A percentile compares a stretch with the other conserved stretches of the same genome.
These are phyloP conservation scores for Parapsyche elsis DNA, from an alignment of 1,140 invertebrate genomes.

Conservation along the genomic window DNA sequence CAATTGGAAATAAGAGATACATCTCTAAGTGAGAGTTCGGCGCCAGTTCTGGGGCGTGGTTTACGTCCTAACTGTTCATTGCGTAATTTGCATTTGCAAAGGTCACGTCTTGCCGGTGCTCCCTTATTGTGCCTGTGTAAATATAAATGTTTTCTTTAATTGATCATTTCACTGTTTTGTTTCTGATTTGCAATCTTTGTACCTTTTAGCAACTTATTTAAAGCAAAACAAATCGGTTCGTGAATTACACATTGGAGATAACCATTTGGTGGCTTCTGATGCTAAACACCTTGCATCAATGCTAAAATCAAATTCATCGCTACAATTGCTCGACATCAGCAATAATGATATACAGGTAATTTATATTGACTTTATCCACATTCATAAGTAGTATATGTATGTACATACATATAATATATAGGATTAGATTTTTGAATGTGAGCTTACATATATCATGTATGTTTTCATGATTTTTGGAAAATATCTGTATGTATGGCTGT, in stretches of 20 bases:
- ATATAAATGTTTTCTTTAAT: not conserved
- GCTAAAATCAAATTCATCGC: slow-evolving; percentile 74
- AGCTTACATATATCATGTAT: too few species aligned
- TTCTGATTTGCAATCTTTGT: not conserved
- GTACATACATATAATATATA: too few species aligned
- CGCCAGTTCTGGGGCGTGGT: slow-evolving; percentile 76
- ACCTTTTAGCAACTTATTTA: slow-evolving; percentile 76
- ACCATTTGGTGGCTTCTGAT: slow-evolving; percentile 79
- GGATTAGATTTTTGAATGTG: too few species aligned
- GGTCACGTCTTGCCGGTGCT: slow-evolving; percentile 59
- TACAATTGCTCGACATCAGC: slow-evolving; percentile 83
- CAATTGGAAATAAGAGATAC: slow-evolving; percentile 76
- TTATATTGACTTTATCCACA: not conserved
- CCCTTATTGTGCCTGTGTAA: slow-evolving; percentile 62
- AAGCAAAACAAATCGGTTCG: slow-evolving; percentile 82
- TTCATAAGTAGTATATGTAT: too few species aligned
- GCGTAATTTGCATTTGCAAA: slow-evolving; percentile 60
- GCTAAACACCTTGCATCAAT: slow-evolving; percentile 81
- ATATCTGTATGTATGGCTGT: too few species aligned
- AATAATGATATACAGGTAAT: slow-evolving; percentile 76
- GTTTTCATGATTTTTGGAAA: too few species aligned
- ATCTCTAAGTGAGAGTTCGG: slow-evolving; percentile 75
- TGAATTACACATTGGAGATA: slow-evolving; percentile 87
- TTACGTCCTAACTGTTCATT: slow-evolving; percentile 67
- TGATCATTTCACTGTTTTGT: not conserved